Evolutionary conservation across 37 sponge, comb jelly and placozoan genomes (phyloP).

Genomic region (Hormiphora californensis): DNA sequence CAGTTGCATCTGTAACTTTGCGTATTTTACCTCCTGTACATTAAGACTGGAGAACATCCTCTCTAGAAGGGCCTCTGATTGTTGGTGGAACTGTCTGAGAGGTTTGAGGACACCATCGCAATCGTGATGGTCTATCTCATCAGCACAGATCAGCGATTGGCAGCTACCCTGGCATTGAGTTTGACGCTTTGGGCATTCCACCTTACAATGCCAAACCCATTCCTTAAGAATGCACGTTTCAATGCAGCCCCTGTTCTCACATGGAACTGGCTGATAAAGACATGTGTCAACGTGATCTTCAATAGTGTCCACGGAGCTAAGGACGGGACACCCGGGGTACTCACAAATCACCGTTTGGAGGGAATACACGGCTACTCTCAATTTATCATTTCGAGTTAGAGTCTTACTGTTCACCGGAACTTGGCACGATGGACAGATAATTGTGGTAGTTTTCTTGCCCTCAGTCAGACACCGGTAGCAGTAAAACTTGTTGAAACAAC

Average conservation of each 20-base stretch:
- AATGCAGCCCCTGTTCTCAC: background rate
- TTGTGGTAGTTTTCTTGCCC: background rate
- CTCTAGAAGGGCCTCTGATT: too few relatives aligned
- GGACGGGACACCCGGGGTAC: background rate
- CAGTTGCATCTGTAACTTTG: too few relatives aligned
- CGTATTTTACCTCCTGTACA: too few relatives aligned
- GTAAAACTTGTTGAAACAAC: slow-evolving; percentile 8
- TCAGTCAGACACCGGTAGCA: background rate
- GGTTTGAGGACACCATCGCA: slow-evolving; percentile 3
- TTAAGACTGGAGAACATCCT: too few relatives aligned
- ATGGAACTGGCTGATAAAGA: background rate
- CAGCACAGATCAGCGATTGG: background rate
- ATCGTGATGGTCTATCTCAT: slow-evolving; percentile 34
- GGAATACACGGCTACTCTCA: background rate
- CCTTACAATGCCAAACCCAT: slow-evolving; percentile 41
- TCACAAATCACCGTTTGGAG: slow-evolving; percentile 13
- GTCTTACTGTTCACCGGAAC: background rate
- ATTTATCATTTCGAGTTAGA: slow-evolving; percentile 28
- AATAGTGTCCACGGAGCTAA: background rate
- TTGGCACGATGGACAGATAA: slow-evolving; percentile 8
- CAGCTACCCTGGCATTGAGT: slow-evolving; percentile 28
- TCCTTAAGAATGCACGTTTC: slow-evolving; percentile 22
- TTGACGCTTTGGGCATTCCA: background rate
- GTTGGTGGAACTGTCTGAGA: background rate
- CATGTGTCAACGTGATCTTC: slow-evolving; percentile 10